Conservation (phyloP, 1,140 invertebrate species). For the Ephestia elutella region DNA sequence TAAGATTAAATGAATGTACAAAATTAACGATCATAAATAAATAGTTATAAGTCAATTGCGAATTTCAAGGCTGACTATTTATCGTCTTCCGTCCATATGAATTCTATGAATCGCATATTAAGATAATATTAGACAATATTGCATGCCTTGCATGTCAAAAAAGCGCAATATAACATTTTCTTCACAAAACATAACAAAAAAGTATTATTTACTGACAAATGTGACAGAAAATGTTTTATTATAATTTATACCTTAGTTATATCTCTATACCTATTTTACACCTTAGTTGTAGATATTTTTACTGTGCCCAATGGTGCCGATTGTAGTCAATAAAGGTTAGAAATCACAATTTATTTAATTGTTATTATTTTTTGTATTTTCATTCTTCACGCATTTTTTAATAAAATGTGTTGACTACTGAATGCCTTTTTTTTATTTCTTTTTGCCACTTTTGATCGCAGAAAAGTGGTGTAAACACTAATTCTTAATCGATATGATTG, state of each 20-base stretch:
- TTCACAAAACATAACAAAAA: no score
- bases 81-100: constrained; percentile 45
- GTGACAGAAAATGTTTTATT: not conserved
- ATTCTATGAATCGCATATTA: not conserved
- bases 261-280: no score
- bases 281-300: constrained; percentile 1
- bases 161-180: no score
- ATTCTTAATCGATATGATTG: not conserved
- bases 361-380: constrained; percentile 6
- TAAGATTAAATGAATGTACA: constrained; percentile 28
- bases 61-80: constrained; percentile 42
- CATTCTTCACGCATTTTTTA: constrained; percentile 19
- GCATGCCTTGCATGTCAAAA: not conserved
- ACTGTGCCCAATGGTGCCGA: constrained; percentile 5
- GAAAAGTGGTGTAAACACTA: constrained; percentile 28
- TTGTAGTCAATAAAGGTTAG: constrained; percentile 5
- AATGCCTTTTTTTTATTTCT: constrained; percentile 20
- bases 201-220: not conserved
- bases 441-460: constrained; percentile 27
- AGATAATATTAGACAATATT: not conserved
- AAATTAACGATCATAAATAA: constrained; percentile 23
- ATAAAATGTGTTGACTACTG: constrained; percentile 21
- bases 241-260: not conserved
- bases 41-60: constrained; percentile 20
- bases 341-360: constrained; percentile 14